Base-by-base conservation (phyloP, 2,888 invertebrate genomes). In the Tribolium freemani region DNA sequence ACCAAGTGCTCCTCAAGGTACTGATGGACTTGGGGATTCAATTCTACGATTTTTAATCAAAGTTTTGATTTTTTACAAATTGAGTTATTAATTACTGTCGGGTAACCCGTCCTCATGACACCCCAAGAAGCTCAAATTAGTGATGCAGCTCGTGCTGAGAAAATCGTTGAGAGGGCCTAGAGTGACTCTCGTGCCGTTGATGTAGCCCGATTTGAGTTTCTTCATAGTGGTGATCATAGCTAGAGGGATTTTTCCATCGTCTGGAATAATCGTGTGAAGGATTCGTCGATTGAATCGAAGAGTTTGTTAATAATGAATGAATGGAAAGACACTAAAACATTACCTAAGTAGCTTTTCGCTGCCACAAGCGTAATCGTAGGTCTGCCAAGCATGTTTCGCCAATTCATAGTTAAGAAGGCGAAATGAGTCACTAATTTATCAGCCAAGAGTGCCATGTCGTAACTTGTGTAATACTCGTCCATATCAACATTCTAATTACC, bases 201-300 rank as follows among this genome's bases (percentile, higher is more conserved):
- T 97, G 84, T 99, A 99, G 6, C 99, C 99, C 72, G 97, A 98
- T 86, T 98, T 97, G 2, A 99, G 88, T 87, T 99, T 99, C 84
- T 98, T 97, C 91, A 99, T 96, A 0, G 99, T 99, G 1, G 97
- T 97, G 79, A 98, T 93, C 93, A 99, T 96, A 0, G 98, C 96
- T 84, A 96, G 89, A 0, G 97, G 97, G 74, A 97, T 93, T 87
- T 93, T 95, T 71, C 95, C 96, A 87, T 96, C 93, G 88, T 97
- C 97, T 96, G 13, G 38, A 38, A 31, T 8, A 31, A 3, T 31
- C 16, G 16, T 31, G 9, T 31, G 31, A 31, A 31, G 31, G 5
- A 31, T 16, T 16, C 16, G 16, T 16, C 2, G 16, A 16, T 16
- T 16, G 16, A 16, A 16, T 16, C 16, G 16, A n/a, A 2, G 16